phyloP scores from a whole-genome alignment of 2,888 invertebrate species.

The Saturnia japonica region DNA sequence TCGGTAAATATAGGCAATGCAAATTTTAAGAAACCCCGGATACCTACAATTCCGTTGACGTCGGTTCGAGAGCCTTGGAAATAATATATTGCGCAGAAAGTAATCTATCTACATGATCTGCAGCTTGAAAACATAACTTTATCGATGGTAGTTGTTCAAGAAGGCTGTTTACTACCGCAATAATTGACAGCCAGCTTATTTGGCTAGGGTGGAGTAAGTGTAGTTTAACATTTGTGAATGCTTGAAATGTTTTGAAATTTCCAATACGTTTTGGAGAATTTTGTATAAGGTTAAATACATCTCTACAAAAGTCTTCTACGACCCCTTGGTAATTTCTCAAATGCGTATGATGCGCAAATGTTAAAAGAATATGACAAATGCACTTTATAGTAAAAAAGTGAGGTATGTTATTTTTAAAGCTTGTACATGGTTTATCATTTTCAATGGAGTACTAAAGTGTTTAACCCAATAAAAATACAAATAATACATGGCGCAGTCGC shows the following conservation, averaged over 20 bases:
- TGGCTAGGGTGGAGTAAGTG: constrained; percentile 34
- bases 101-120: constrained; percentile 30
- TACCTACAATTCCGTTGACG: constrained; percentile 22
- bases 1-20: no score
- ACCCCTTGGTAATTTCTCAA: no score
- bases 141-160: constrained; percentile 31
- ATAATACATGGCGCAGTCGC: no score
- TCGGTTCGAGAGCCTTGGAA: constrained; percentile 24
- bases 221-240: constrained; percentile 16
- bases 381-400: no score
- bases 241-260: constrained; percentile 24
- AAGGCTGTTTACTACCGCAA: constrained; percentile 31
- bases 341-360: neutral
- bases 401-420: no score
- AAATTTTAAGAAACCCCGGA: constrained; percentile 21
- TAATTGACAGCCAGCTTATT: constrained; percentile 38
- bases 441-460: no score
- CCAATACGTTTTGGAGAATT: constrained; percentile 13
- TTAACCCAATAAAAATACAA: no score
- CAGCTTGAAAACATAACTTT: constrained; percentile 35
- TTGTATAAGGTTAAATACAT: neutral
- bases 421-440: no score
- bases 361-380: neutral
- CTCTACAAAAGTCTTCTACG: neutral
- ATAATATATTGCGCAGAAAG: constrained; percentile 34